Evolutionary conservation across 2,797 vertebrate species (phyloP).

Genomic region (Rhadinocentrus ornatus): DNA sequence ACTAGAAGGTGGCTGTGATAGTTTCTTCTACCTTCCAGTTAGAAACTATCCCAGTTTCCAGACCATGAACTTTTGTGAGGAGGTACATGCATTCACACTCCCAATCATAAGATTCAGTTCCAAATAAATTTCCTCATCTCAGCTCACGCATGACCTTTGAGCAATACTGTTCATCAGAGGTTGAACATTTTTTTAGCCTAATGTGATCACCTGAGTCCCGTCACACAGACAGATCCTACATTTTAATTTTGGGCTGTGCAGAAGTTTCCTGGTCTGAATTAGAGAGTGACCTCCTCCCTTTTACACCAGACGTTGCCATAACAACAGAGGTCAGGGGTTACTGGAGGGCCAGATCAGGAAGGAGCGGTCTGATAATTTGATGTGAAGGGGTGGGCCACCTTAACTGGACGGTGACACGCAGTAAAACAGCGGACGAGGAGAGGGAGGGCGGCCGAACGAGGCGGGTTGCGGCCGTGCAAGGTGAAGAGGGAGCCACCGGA

Average conservation of each 20-base stretch:
- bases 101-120: too few relatives aligned
- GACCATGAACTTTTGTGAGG: neutral
- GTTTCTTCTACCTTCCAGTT: neutral
- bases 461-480: constrained; percentile 10
- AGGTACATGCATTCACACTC: neutral
- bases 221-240: too few relatives aligned
- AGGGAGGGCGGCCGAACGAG: constrained; percentile 30
- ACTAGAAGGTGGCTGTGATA: neutral
- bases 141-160: too few relatives aligned
- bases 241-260: neutral
- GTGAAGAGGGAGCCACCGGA: constrained; percentile 2
- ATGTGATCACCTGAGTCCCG: too few relatives aligned
- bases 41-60: neutral
- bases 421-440: constrained; percentile 44
- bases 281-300: constrained; percentile 47
- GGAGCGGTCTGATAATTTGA: constrained; percentile 48
- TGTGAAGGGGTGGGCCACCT: constrained; percentile 52
- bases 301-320: constrained; percentile 41
- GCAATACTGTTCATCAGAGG: too few relatives aligned
- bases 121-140: too few relatives aligned
- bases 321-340: constrained; percentile 65
- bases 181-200: too few relatives aligned
- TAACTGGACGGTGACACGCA: constrained; percentile 42
- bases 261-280: constrained; percentile 6
- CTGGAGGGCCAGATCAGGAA: constrained; percentile 22